Evolutionary conservation across 2,797 vertebrate genomes (phyloP), one percentile per base, ranked within the genome.

Genomic region (Ispidina picta): DNA sequence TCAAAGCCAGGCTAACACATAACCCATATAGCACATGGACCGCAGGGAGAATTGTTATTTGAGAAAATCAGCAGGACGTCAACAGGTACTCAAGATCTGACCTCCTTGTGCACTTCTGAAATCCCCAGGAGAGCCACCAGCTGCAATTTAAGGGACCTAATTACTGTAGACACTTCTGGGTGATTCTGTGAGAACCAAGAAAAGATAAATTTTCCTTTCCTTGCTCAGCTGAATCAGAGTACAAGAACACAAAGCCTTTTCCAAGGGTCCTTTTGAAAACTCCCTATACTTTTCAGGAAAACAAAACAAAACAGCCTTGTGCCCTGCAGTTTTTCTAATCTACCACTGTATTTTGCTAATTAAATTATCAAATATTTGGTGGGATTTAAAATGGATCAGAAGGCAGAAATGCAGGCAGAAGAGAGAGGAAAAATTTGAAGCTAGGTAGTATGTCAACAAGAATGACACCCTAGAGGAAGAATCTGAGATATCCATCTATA

Each of bases 401-500:
- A 63, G 8, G 69, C 46, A 87, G 46, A 79, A 65, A 75, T 43
- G 20, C 12, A 51, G 16, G 43, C 18, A 74, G 14, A 21, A 89
- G 31, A 44, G 44, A 60, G 55, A 91, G 64, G 55, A 69, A 77
- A 72, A 76, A 69, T 82, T 8, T 54, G 52, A 28, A 68, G 35
- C 29, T 55, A 75, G 62, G 25, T 58, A 76, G 59, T 58, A 65
- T 0, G 10, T 89, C 83, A 82, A 88, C 26, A 55, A 46, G 73
- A 95, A 95, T 77, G 81, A 78, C 59, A 90, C n/a, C 94, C 94
- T 77, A 52, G 55, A 92, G 73, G 88, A 94, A 78, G 79, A 92
- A 93, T 86, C 66, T 43, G 51, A 96, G 90, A 84, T 91, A 91
- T 11, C 86, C 84, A 95, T 97, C 94, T 95, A 91, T 77, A 94